These are phyloP conservation scores for Corydoras maculifer DNA, from an alignment of 2,113 vertebrate genomes.

Conservation along the genomic window DNA sequence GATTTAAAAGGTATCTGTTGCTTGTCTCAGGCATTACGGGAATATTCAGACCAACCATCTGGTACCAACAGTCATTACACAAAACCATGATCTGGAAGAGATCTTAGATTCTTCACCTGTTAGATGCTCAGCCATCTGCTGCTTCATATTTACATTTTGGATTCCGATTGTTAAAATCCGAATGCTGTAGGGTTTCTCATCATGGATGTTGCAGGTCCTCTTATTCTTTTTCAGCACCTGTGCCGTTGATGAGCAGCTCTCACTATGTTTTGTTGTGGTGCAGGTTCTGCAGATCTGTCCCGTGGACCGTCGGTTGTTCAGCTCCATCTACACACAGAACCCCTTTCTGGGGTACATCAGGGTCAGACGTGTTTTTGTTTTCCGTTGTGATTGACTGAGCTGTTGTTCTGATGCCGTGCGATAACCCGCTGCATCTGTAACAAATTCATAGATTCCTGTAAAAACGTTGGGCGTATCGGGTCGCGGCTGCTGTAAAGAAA, in stretches of 20 bases:
- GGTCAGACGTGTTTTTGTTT: constrained; percentile 43
- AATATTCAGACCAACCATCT: too few species aligned
- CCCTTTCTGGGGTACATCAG: constrained; percentile 55
- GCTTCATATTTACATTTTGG: too few species aligned
- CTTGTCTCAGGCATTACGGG: too few species aligned
- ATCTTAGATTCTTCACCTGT: too few species aligned
- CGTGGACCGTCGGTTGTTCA: constrained; percentile 86
- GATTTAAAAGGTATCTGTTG: too few species aligned
- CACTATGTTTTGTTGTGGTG: constrained; percentile 47
- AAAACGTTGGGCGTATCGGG: constrained; percentile 41
- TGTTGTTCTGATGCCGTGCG: not conserved
- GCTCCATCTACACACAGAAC: constrained; percentile 73
- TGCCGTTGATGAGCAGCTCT: not conserved
- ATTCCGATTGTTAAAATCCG: too few species aligned
- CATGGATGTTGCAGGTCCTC: too few species aligned
- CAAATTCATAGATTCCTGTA: constrained; percentile 57
- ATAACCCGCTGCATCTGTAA: not conserved
- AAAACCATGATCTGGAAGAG: too few species aligned
- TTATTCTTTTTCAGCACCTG: too few species aligned
- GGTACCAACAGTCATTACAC: too few species aligned
- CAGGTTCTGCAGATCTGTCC: constrained; percentile 85
- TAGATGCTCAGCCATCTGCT: too few species aligned
- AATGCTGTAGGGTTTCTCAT: too few species aligned
- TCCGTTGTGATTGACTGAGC: not conserved
- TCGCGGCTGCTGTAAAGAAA: constrained; percentile 41